Conservation (phyloP, 2,113 vertebrate genomes). For the Apodemus speciosus region DNA sequence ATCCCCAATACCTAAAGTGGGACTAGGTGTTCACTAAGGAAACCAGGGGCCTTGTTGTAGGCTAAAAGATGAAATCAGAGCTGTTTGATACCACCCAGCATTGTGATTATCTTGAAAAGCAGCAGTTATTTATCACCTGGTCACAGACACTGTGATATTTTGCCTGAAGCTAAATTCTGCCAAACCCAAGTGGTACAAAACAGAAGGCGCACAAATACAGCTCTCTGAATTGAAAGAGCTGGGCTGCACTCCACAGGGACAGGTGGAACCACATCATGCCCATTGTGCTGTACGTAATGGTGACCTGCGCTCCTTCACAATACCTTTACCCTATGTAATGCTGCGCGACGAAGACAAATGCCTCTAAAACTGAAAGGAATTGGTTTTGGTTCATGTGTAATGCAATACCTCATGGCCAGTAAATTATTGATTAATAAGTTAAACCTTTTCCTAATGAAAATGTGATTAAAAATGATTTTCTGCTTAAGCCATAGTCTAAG, state of each 20-base stretch:
- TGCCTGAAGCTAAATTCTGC: not conserved
- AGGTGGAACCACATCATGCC: not conserved
- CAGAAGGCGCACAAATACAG: not conserved
- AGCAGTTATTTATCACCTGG: not conserved
- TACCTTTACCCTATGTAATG: not conserved
- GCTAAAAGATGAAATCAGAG: not conserved
- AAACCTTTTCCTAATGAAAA: slow-evolving; percentile 63
- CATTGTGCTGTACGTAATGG: not conserved
- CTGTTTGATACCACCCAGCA: not conserved
- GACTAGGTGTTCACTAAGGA: not conserved
- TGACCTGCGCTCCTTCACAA: not conserved
- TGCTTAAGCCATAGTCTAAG: slow-evolving; percentile 55
- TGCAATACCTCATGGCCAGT: slow-evolving; percentile 30
- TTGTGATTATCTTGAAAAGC: not conserved
- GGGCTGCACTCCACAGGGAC: not conserved
- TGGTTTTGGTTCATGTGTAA: slow-evolving; percentile 28
- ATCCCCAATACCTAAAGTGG: not conserved
- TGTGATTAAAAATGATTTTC: slow-evolving; percentile 55
- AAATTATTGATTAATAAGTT: slow-evolving; percentile 71
- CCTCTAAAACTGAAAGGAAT: slow-evolving; percentile 33
- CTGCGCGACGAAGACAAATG: not conserved
- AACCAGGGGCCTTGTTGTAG: not conserved
- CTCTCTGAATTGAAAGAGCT: slow-evolving; percentile 5
- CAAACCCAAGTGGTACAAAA: not conserved
- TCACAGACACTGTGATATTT: not conserved